Conservation (phyloP, 1,140 invertebrate species). For the Bactericera cockerelli region DNA sequence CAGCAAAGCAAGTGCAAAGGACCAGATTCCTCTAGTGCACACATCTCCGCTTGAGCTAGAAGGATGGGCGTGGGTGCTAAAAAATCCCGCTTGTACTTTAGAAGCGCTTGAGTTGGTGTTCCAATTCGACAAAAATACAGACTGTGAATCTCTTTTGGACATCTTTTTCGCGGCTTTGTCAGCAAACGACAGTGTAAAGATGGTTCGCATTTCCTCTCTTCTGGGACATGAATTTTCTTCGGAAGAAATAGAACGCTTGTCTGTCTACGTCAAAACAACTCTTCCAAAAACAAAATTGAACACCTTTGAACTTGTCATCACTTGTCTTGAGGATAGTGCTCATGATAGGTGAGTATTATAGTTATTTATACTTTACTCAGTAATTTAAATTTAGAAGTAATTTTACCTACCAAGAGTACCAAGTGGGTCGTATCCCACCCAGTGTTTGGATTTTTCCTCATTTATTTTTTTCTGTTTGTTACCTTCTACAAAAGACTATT, state of each 20-base stretch:
- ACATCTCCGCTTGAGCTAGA: constrained; percentile 31
- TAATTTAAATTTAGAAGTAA: too few species aligned
- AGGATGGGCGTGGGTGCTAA: constrained; percentile 33
- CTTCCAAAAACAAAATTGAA: constrained; percentile 32
- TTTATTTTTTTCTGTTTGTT: too few species aligned
- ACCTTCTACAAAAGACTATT: too few species aligned
- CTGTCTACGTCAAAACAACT: constrained; percentile 31
- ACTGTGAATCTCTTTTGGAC: constrained; percentile 28
- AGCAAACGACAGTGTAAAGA: constrained; percentile 31
- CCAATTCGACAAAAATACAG: constrained; percentile 31
- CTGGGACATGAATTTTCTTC: constrained; percentile 33
- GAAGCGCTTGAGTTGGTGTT: constrained; percentile 34
- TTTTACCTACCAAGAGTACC: too few species aligned
- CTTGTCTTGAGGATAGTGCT: constrained; percentile 34
- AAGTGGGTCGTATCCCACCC: too few species aligned
- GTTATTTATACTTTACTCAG: too few species aligned
- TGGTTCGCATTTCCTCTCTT: constrained; percentile 33
- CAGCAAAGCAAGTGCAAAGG: constrained; percentile 21
- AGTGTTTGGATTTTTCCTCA: too few species aligned
- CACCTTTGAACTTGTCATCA: constrained; percentile 35
- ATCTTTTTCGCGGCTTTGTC: constrained; percentile 32
- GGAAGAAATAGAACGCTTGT: constrained; percentile 30
- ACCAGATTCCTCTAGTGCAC: constrained; percentile 30
- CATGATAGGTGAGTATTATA: constrained; percentile 31
- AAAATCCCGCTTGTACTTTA: constrained; percentile 30